Evolutionary conservation across 1,140 invertebrate genomes (phyloP).

Genomic region (Lerema accius): DNA sequence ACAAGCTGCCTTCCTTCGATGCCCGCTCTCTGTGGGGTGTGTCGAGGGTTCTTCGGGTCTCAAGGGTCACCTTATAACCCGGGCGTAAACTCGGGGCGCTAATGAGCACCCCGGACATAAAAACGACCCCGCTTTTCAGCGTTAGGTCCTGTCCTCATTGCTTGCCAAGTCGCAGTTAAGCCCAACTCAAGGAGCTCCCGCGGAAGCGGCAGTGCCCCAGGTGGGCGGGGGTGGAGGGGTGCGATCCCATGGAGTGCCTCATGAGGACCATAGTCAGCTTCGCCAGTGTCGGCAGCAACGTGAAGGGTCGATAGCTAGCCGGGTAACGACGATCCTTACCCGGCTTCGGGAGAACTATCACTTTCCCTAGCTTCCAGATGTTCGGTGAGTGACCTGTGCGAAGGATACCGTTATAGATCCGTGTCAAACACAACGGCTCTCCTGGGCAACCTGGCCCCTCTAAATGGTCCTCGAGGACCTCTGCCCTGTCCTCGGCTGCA

Average conservation of each 20-base stretch:
- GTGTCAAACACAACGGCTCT: neutral
- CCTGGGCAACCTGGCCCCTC: neutral
- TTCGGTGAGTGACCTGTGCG: constrained; percentile 17
- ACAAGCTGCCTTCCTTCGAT: too few relatives aligned
- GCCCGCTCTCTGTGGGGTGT: too few relatives aligned
- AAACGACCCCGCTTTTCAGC: too few relatives aligned
- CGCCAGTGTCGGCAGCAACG: neutral
- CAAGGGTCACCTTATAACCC: too few relatives aligned
- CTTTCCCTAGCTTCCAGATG: constrained; percentile 9
- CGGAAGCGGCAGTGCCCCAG: neutral
- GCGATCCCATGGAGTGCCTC: neutral
- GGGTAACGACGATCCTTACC: neutral
- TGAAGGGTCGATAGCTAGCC: constrained; percentile 8
- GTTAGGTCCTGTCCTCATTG: too few relatives aligned
- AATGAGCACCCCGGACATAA: too few relatives aligned
- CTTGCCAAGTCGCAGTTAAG: too few relatives aligned
- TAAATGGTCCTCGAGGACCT: neutral
- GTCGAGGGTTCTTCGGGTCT: too few relatives aligned
- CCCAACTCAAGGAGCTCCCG: neutral
- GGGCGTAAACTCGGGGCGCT: too few relatives aligned
- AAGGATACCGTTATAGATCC: constrained; percentile 6
- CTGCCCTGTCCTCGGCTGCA: neutral
- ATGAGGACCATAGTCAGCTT: constrained; percentile 1
- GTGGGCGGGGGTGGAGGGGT: neutral
- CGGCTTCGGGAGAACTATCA: too few relatives aligned